Conservation (phyloP, 35 echinoderm and acorn worm species). For the Ophioderma brevispina region DNA sequence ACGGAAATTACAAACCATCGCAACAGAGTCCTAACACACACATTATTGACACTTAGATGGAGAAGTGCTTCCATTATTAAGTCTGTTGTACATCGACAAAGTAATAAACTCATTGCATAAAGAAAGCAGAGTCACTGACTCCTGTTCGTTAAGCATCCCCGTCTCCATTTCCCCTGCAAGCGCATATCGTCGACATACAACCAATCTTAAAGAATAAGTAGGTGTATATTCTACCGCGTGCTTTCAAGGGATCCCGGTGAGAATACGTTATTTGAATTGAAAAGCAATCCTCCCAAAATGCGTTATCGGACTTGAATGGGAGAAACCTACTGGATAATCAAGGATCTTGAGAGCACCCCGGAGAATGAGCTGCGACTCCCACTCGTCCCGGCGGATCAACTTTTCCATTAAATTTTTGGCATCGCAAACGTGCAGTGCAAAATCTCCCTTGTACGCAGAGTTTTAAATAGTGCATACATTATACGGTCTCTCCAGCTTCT, state of each 20-base stretch:
- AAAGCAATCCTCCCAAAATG: neutral
- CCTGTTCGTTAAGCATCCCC: neutral
- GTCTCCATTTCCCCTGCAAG: neutral
- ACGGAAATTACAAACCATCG: neutral
- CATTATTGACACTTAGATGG: neutral
- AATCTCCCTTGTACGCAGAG: neutral
- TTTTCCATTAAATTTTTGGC: neutral
- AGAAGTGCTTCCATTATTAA: neutral
- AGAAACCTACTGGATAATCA: neutral
- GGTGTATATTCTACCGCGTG: neutral
- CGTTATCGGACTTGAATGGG: neutral
- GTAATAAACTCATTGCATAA: slow-evolving; percentile 5
- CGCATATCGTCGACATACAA: neutral
- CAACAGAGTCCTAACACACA: neutral
- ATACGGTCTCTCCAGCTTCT: neutral
- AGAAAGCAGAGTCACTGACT: neutral
- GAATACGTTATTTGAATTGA: neutral
- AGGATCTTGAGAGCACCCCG: neutral
- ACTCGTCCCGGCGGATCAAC: neutral
- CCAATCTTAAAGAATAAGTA: neutral
- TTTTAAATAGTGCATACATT: neutral
- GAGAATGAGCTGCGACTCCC: neutral
- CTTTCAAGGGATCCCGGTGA: neutral
- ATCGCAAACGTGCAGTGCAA: neutral
- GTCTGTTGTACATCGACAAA: neutral